Conservation (phyloP, 2,888 invertebrate species). For the Tetrapedia diversipes region DNA sequence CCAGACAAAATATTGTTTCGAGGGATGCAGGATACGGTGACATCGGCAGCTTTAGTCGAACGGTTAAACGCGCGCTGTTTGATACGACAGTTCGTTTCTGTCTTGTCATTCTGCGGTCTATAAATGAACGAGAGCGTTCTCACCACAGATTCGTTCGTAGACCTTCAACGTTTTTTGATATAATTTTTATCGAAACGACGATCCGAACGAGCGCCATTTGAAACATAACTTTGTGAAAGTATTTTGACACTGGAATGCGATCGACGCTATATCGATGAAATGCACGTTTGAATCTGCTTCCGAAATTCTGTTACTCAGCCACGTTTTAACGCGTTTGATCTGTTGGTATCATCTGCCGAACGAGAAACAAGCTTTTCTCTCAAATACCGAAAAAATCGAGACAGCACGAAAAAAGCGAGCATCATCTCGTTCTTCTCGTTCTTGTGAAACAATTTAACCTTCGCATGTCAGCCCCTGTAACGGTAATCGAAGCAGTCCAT, state of each 20-base stretch:
- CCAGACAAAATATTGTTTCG: constrained; percentile 19
- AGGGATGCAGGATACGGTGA: background rate
- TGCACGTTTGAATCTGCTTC: constrained; percentile 2
- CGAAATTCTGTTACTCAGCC: constrained; percentile 13
- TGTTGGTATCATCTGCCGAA: constrained; percentile 56
- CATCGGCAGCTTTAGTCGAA: constrained; percentile 21
- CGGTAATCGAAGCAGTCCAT: constrained; percentile 21
- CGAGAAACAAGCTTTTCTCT: constrained; percentile 26
- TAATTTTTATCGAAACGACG: background rate
- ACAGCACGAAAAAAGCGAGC: constrained; percentile 40
- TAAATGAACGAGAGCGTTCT: constrained; percentile 5
- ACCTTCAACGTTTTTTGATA: background rate
- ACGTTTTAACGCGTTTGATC: constrained; percentile 32
- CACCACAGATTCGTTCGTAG: background rate
- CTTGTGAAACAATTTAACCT: no score
- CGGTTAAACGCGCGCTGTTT: constrained; percentile 4
- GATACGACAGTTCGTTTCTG: constrained; percentile 18
- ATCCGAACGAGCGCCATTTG: background rate
- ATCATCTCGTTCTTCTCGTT: constrained; percentile 18
- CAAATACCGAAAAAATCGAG: constrained; percentile 47
- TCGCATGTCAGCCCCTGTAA: background rate
- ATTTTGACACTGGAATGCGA: background rate
- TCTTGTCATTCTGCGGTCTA: constrained; percentile 17
- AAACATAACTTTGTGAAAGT: background rate
- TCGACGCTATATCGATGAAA: constrained; percentile 20